Evolutionary conservation across 2,797 vertebrate species (phyloP).

Genomic region (Astyanax mexicanus): DNA sequence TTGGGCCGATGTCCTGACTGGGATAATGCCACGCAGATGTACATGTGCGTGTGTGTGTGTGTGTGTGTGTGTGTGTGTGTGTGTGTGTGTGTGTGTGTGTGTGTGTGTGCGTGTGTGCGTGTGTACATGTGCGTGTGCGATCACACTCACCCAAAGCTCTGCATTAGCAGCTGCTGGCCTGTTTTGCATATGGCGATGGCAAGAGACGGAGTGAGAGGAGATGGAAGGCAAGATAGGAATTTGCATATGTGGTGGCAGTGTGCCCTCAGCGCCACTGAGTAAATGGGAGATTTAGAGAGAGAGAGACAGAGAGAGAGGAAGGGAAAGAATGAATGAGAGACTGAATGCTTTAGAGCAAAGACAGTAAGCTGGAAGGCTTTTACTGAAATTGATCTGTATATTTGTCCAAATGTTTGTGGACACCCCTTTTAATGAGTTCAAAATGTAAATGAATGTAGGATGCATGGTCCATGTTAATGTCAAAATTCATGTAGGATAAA

Average conservation of each 20-base stretch:
- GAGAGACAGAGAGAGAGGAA: conserved; percentile 9
- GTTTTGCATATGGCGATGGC: conserved; percentile 69
- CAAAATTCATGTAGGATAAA: no score
- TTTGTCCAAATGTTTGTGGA: no score
- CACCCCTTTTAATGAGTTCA: no score
- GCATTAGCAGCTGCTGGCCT: conserved; percentile 75
- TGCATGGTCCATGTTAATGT: no score
- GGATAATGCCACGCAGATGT: conserved; percentile 43
- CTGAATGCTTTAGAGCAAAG: neutral
- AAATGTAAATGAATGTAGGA: no score
- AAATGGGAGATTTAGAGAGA: conserved; percentile 41
- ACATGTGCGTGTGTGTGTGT: conserved; percentile 28
- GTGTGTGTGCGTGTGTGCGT: conserved; percentile 29
- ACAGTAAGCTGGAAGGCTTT: conserved; percentile 1
- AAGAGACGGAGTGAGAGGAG: conserved; percentile 52
- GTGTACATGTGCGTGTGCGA: conserved; percentile 17
- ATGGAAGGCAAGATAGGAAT: conserved; percentile 64
- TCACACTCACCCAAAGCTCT: conserved; percentile 71
- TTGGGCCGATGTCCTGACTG: conserved; percentile 40
- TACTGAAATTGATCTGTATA: neutral
- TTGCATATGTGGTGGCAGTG: conserved; percentile 75
- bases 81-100: conserved; percentile 5
- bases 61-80: conserved; percentile 28
- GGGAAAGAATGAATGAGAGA: neutral
- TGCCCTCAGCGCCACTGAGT: conserved; percentile 38